Base-by-base conservation (phyloP, 2,888 invertebrate species). In the Anorthoa munda region DNA sequence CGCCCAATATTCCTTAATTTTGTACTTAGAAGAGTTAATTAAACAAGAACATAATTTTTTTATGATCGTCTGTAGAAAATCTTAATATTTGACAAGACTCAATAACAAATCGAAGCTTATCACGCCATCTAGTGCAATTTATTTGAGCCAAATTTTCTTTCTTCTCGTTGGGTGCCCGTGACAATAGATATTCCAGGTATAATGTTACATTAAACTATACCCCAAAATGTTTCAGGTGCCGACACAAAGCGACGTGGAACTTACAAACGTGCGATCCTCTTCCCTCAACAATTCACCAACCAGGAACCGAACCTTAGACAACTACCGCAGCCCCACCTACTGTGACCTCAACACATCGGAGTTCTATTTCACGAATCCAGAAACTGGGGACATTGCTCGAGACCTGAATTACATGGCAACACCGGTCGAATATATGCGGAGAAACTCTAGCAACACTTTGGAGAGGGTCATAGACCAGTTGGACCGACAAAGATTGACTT, bases 161-260 rank as follows among this genome's bases (percentile, higher is more conserved):
- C 26, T 26, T 26, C 4, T 2, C 26, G 26, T 4, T 31, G 7
- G 31, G 31, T 31, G 5, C 7, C 31, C 26, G 26, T 26, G 26
- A 2, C 31, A 7, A 31, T 31, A 7, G 7, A 7, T 9, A 39
- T 39, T 9, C 7, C 7, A 39, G 39, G 39, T 39, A 39, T 39
- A 1, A 39, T 39, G 39, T 39, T 39, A 39, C 7, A 39, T 9
- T 39, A 39, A 39, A 39, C 39, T 9, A 39, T 9, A 1, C 39
- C 9, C 39, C 39, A 39, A 9, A 39, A 39, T 39, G 39, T 45
- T 60, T 9, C 89, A 95, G 95, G 95, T 95, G 1, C 95, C 95
- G 0, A 94, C 93, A 0, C 92, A 93, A 66, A 85, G 90, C 9
- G 95, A 95, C 59, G 95, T 95, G 0, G 96, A 96, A 75, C 90